A percentile compares a stretch with the other conserved stretches of the same genome.
These are phyloP conservation scores for Lasioglossum zephyrum DNA, from an alignment of 2,888 invertebrate species.

Conservation along the genomic window DNA sequence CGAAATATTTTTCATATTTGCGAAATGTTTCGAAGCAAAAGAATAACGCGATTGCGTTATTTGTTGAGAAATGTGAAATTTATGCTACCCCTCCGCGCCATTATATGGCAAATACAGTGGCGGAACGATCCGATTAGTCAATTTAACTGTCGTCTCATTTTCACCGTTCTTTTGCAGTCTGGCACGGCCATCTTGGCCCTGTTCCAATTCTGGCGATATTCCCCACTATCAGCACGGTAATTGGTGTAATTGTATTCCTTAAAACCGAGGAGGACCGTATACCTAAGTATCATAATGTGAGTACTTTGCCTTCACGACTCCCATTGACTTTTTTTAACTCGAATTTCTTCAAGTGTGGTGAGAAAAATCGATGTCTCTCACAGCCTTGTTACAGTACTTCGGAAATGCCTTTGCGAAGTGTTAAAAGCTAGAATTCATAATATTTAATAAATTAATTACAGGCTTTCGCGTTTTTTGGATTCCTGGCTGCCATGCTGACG, in stretches of 20 bases:
- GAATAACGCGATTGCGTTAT: neutral
- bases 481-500: conserved; percentile 86
- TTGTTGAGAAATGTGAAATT: neutral
- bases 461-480: conserved; percentile 86
- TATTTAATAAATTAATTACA: conserved; percentile 59
- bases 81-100: neutral
- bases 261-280: conserved; percentile 71
- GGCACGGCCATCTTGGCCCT: conserved; percentile 70
- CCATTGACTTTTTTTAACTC: neutral
- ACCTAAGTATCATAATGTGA: conserved; percentile 81
- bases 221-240: conserved; percentile 62
- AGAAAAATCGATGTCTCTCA: neutral
- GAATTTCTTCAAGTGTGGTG: neutral
- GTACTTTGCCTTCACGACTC: conserved; percentile 52
- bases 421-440: neutral
- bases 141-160: conserved; percentile 53
- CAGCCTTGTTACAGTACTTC: neutral
- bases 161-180: conserved; percentile 70
- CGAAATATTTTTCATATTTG: neutral
- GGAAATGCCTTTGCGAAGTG: neutral
- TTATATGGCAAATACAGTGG: neutral
- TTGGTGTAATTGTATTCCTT: conserved; percentile 74
- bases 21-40: neutral
- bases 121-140: conserved; percentile 27
- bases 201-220: conserved; percentile 72